phyloP scores from a whole-genome alignment of 2,797 vertebrate species.

The Chelon auratus region DNA sequence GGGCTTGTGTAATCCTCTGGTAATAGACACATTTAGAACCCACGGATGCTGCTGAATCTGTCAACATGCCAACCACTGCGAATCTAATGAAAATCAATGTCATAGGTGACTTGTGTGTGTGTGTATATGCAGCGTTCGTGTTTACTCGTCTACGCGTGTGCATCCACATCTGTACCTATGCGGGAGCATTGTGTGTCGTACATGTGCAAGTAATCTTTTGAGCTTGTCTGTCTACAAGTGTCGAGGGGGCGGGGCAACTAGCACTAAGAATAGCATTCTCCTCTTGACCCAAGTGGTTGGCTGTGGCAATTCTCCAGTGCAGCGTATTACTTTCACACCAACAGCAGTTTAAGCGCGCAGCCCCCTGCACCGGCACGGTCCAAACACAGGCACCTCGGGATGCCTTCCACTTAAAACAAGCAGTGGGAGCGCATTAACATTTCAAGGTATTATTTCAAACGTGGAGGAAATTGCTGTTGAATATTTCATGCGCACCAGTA shows the following conservation, averaged over 20 bases:
- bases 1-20: constrained; percentile 55
- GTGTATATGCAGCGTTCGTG: background rate
- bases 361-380: constrained; percentile 35
- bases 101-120: constrained; percentile 15
- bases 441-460: constrained; percentile 82
- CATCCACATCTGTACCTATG: constrained; percentile 2
- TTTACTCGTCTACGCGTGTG: background rate
- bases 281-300: constrained; percentile 53
- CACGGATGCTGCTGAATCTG: constrained; percentile 42
- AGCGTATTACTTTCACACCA: constrained; percentile 58
- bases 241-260: background rate
- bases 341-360: constrained; percentile 57
- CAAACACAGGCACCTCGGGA: constrained; percentile 70
- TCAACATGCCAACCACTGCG: constrained; percentile 50
- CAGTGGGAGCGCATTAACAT: constrained; percentile 76
- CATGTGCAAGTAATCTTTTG: background rate
- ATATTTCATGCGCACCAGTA: constrained; percentile 76
- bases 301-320: constrained; percentile 50
- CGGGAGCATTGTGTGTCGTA: background rate
- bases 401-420: constrained; percentile 75
- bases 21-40: constrained; percentile 59
- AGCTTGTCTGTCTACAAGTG: constrained; percentile 1
- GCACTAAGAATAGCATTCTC: constrained; percentile 52
- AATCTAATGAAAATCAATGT: constrained; percentile 58
- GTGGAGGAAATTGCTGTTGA: constrained; percentile 72